Evolutionary conservation across 2,888 invertebrate species (phyloP).

Genomic region (Drepana falcataria): DNA sequence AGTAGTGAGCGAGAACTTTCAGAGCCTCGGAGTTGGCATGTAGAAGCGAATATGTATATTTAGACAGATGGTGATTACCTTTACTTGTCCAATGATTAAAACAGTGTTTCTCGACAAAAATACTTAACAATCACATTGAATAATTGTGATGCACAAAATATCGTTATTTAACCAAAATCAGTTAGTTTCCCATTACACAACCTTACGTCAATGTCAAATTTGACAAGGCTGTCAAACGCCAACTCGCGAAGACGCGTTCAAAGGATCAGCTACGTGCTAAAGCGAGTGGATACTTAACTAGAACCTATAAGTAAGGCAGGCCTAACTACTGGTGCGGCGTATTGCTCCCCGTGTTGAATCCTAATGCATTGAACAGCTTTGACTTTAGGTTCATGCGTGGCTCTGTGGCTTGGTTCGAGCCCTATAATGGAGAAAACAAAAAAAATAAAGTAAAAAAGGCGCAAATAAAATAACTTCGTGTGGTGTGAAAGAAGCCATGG

Average conservation of each 20-base stretch:
- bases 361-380: slow-evolving; percentile 91
- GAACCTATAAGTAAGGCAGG: slow-evolving; percentile 13
- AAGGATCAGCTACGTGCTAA: slow-evolving; percentile 28
- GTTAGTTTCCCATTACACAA: too few relatives aligned
- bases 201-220: neutral
- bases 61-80: too few relatives aligned
- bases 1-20: slow-evolving; percentile 31
- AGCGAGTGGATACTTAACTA: slow-evolving; percentile 37
- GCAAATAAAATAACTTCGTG: slow-evolving; percentile 42
- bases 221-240: neutral
- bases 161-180: too few relatives aligned
- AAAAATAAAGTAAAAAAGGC: slow-evolving; percentile 58
- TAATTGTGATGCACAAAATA: too few relatives aligned
- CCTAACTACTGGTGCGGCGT: slow-evolving; percentile 69
- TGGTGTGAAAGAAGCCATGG: slow-evolving; percentile 22
- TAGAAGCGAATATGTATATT: neutral
- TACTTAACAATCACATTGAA: too few relatives aligned
- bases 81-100: too few relatives aligned
- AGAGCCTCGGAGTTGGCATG: slow-evolving; percentile 10
- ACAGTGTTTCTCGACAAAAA: too few relatives aligned
- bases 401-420: slow-evolving; percentile 83
- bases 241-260: slow-evolving; percentile 11
- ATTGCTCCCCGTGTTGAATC: slow-evolving; percentile 83
- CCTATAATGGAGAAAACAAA: slow-evolving; percentile 78
- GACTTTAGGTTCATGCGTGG: slow-evolving; percentile 88